These are phyloP conservation scores for Leptopilina drosophilae DNA, from an alignment of 2,888 invertebrate genomes.

Conservation along the genomic window DNA sequence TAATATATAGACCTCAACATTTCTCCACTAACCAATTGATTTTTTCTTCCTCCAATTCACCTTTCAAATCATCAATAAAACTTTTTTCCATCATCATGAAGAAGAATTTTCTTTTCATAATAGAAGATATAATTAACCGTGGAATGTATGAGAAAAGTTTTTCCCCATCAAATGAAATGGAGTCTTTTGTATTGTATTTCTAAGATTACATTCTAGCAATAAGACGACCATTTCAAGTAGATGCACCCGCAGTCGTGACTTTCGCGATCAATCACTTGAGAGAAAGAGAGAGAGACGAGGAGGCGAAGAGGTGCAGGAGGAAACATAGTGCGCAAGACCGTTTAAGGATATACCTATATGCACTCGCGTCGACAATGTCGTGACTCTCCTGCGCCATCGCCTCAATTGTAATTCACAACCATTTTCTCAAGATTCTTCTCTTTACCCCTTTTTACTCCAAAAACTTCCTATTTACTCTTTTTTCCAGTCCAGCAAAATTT, in stretches of 20 bases:
- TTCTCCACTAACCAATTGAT: slow-evolving; percentile 3
- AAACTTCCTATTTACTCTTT: not conserved
- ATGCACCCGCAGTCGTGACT: slow-evolving; percentile 58
- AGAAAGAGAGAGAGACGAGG: slow-evolving; percentile 34
- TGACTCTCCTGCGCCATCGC: slow-evolving; percentile 60
- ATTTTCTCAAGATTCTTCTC: slow-evolving; percentile 49
- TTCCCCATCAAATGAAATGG: slow-evolving; percentile 51
- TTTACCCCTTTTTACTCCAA: not conserved
- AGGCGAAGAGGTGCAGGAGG: slow-evolving; percentile 55
- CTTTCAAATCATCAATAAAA: not conserved
- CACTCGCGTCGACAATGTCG: slow-evolving; percentile 57
- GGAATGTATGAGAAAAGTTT: no score
- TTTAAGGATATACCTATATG: slow-evolving; percentile 57
- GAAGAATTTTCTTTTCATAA: no score
- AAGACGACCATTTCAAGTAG: slow-evolving; percentile 56
- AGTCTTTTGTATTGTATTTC: slow-evolving; percentile 21
- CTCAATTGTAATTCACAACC: slow-evolving; percentile 59
- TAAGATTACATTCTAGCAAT: slow-evolving; percentile 48
- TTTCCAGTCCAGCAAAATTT: no score
- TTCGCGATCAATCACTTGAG: slow-evolving; percentile 65
- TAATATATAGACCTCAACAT: slow-evolving; percentile 44
- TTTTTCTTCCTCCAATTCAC: not conserved
- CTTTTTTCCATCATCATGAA: no score
- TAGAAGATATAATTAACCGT: no score
- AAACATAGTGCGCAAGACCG: slow-evolving; percentile 63